Percentiles rank a stretch among this genome's conserved stretches.
Conservation (phyloP, 2,888 invertebrate species). For the Heliconius cydno region DNA sequence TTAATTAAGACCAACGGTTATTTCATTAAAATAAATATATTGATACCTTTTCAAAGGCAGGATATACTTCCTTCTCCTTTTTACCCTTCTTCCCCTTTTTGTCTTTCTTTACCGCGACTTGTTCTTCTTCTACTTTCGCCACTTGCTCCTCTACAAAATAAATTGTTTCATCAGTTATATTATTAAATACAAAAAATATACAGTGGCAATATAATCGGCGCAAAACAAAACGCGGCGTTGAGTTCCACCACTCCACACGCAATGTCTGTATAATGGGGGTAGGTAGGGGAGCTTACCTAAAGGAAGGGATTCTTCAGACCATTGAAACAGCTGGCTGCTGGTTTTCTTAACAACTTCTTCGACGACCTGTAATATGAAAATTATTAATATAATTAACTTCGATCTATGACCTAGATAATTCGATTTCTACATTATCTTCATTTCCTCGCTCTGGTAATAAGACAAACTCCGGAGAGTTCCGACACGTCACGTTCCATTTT, state of each 20-base stretch:
- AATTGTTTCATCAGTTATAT: neutral
- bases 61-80: conserved; percentile 64
- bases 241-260: too few species aligned
- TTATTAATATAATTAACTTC: neutral
- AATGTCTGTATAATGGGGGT: too few species aligned
- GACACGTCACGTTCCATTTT: too few species aligned
- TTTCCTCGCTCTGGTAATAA: too few species aligned
- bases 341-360: conserved; percentile 53
- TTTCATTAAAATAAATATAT: neutral
- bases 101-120: conserved; percentile 49
- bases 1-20: too few species aligned
- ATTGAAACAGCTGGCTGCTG: conserved; percentile 61
- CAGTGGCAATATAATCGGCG: too few species aligned
- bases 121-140: conserved; percentile 52
- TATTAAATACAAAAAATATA: neutral
- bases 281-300: conserved; percentile 47
- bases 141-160: conserved; percentile 49
- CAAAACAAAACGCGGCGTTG: too few species aligned
- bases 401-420: too few species aligned
- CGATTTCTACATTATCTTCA: too few species aligned
- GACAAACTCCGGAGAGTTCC: too few species aligned
- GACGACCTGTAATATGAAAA: conserved; percentile 38
- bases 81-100: conserved; percentile 64
- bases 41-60: conserved; percentile 69
- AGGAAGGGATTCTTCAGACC: conserved; percentile 70